Percentiles rank a stretch among this genome's conserved stretches.
Evolutionary conservation across 2,797 vertebrate species (phyloP).

Genomic region (Falco concolor): DNA sequence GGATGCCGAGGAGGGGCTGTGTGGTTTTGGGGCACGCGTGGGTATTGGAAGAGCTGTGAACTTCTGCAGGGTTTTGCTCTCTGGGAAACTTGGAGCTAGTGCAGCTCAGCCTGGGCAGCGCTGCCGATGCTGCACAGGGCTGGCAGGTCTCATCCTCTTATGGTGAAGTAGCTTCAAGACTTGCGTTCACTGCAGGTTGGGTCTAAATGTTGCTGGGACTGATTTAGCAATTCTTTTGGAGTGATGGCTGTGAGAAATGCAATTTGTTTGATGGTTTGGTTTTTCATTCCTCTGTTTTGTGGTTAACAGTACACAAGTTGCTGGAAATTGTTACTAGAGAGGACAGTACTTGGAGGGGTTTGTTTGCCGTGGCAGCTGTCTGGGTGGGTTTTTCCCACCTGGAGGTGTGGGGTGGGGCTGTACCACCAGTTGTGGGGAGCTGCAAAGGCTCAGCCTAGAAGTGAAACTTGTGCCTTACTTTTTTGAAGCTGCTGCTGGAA

Average conservation of each 20-base stretch:
- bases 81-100: neutral
- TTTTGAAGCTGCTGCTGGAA: neutral
- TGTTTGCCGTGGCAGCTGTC: neutral
- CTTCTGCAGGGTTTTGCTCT: neutral
- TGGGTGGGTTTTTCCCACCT: neutral
- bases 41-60: neutral
- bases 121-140: fast-evolving
- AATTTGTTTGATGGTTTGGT: neutral
- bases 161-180: neutral
- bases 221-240: neutral
- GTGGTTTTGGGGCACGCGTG: fast-evolving
- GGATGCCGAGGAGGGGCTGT: neutral
- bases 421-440: neutral
- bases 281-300: fast-evolving
- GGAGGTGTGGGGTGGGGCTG: neutral
- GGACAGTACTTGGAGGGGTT: neutral
- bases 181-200: fast-evolving
- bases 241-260: fast-evolving
- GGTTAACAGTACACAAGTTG: neutral
- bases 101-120: neutral
- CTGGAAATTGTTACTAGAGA: neutral
- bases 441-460: neutral
- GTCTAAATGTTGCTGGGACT: neutral
- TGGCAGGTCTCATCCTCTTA: neutral
- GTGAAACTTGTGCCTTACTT: neutral